Base-by-base conservation (phyloP, 2,797 vertebrate genomes). In the Hyperoplus lanceolatus region DNA sequence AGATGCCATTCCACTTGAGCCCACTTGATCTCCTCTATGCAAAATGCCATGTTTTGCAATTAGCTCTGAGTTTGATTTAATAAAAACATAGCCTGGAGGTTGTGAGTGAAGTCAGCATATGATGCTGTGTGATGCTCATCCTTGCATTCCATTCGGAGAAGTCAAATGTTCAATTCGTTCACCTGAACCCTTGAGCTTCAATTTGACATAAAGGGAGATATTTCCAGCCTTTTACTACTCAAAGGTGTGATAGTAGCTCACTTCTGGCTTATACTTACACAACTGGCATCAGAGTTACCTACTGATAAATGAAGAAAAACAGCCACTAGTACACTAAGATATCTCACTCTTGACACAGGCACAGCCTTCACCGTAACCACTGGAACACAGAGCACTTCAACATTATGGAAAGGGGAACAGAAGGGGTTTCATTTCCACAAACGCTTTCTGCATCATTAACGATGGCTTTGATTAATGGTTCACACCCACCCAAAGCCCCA, bases 381-480 rank as follows among this genome's bases (percentile, higher is more conserved):
- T 72, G 70, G 78, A 87, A 89, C 85, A 80, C 83, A 69, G 65
- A 71, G 81, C 77, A 88, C 70, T 75, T 73, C 65, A 81, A 83
- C 80, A 76, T 86, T 80, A 91, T 86, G 88, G 88, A 89, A 85
- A 70, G 78, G 64, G 84, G 73, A 87, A 87, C 86, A 73, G 82
- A 91, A 90, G 90, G 87, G 80, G 81, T 81, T 92, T 91, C 76
- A 92, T 92, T 93, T 93, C 94, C 92, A 95, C 88, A 78, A 29
- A 83, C 54, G 90, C 86, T 88, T 80, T 88, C 73, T 77, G 58
- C 58, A 83, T 92, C 89, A 92, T 94, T 95, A 96, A 96, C 89
- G 86, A 91, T 87, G 90, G 68, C 90, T 85, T 77, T 94, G 93
- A 96, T 95, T 95, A 95, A 93, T 94, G 92, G 87, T 92, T 80